These are phyloP conservation scores for Acanthiza pusilla DNA, from an alignment of 2,797 vertebrate species.

Conservation along the genomic window DNA sequence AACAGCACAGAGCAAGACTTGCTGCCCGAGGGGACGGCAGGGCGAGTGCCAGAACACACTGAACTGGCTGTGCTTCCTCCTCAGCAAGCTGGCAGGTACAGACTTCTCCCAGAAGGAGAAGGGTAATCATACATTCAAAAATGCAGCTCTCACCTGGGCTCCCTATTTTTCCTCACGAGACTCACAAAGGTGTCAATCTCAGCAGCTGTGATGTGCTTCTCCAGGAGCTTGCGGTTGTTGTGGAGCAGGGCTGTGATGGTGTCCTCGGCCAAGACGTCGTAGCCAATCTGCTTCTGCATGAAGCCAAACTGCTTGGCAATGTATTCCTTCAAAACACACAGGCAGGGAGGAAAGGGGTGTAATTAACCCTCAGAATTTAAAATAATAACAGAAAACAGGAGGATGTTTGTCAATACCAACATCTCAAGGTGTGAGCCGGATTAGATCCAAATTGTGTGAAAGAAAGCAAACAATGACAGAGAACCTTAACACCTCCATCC, in stretches of 20 bases:
- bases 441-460: background rate
- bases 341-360: background rate
- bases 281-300: conserved; percentile 99
- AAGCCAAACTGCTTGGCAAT: conserved; percentile 99
- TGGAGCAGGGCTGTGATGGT: conserved; percentile 97
- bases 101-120: background rate
- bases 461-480: background rate
- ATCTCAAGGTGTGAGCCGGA: rapidly evolving
- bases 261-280: conserved; percentile 96
- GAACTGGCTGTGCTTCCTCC: background rate
- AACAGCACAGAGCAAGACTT: background rate
- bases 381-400: background rate
- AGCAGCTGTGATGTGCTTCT: conserved; percentile 97
- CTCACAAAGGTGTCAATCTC: conserved; percentile 99
- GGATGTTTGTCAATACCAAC: background rate
- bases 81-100: background rate
- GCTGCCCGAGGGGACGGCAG: background rate
- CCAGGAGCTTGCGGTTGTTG: conserved; percentile 96
- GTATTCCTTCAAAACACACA: conserved; percentile 83
- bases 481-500: background rate
- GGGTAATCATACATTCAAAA: background rate
- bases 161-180: conserved; percentile 95
- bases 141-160: conserved; percentile 84
- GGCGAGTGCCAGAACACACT: background rate
- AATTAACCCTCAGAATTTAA: background rate